Percentiles rank a stretch among this genome's conserved stretches.
phyloP scores from a whole-genome alignment of 2,797 vertebrate genomes.

The Galaxias olidus region DNA sequence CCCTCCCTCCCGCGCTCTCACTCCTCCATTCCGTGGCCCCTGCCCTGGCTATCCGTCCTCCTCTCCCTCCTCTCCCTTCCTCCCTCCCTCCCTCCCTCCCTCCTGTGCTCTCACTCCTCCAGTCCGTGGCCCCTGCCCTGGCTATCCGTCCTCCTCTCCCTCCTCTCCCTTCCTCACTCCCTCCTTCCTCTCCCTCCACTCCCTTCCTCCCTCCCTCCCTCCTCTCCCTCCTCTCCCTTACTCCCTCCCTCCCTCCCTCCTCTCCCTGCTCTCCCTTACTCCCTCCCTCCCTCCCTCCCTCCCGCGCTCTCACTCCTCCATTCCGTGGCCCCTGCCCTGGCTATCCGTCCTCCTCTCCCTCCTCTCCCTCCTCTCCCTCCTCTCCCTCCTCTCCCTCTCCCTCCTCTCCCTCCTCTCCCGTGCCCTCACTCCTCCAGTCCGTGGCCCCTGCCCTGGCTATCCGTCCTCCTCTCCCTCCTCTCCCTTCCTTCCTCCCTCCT shows the following conservation, averaged over 20 bases:
- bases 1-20: not conserved
- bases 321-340: too few relatives aligned
- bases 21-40: too few relatives aligned
- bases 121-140: too few relatives aligned
- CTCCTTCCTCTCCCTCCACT: not conserved
- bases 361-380: too few relatives aligned
- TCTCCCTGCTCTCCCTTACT: too few relatives aligned
- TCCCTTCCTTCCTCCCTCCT: not conserved
- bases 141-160: too few relatives aligned
- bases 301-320: too few relatives aligned
- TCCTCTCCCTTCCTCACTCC: too few relatives aligned
- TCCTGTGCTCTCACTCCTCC: too few relatives aligned
- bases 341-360: not conserved
- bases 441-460: not conserved
- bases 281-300: too few relatives aligned
- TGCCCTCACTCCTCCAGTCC: not conserved
- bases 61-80: not conserved
- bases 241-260: not conserved
- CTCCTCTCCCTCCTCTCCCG: not conserved
- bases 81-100: slow-evolving; percentile 5
- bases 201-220: slow-evolving; percentile 10
- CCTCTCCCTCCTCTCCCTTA: too few relatives aligned
- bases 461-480: not conserved
- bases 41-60: not conserved
- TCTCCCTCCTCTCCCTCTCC: slow-evolving; percentile 9